Evolutionary conservation across 2,113 vertebrate genomes (phyloP).

Genomic region (Phrynosoma platyrhinos): DNA sequence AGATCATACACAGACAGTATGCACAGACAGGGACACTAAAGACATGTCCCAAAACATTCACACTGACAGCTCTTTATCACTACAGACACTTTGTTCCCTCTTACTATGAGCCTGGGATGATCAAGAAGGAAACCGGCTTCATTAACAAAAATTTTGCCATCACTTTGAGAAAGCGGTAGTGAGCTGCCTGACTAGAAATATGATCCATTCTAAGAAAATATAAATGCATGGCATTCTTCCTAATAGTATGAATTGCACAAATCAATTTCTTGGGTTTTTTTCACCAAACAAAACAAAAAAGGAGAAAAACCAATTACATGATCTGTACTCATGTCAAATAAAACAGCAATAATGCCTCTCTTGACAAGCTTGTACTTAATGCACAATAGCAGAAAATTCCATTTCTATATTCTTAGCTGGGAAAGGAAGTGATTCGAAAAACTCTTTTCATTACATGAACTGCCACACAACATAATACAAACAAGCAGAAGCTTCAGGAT

Average conservation of each 20-base stretch:
- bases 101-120: slow-evolving; percentile 17
- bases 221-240: slow-evolving; percentile 59
- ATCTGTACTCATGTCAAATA: slow-evolving; percentile 70
- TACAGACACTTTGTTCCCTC: background rate
- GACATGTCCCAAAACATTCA: background rate
- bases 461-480: slow-evolving; percentile 68
- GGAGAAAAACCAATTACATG: slow-evolving; percentile 62
- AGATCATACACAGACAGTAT: background rate
- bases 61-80: background rate
- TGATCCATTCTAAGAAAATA: slow-evolving; percentile 58
- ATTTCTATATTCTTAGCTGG: slow-evolving; percentile 63
- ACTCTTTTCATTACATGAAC: slow-evolving; percentile 67
- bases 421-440: slow-evolving; percentile 63
- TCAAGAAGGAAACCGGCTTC: slow-evolving; percentile 18
- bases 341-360: slow-evolving; percentile 64
- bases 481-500: slow-evolving; percentile 54
- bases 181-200: slow-evolving; percentile 54
- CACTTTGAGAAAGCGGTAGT: slow-evolving; percentile 46
- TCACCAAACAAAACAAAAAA: slow-evolving; percentile 64
- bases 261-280: slow-evolving; percentile 67
- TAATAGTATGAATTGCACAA: slow-evolving; percentile 60
- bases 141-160: slow-evolving; percentile 36
- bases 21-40: background rate
- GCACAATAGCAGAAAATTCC: slow-evolving; percentile 67
- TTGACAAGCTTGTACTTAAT: slow-evolving; percentile 73